phyloP scores from a whole-genome alignment of 2,888 invertebrate genomes.

The Pandemis corylana region DNA sequence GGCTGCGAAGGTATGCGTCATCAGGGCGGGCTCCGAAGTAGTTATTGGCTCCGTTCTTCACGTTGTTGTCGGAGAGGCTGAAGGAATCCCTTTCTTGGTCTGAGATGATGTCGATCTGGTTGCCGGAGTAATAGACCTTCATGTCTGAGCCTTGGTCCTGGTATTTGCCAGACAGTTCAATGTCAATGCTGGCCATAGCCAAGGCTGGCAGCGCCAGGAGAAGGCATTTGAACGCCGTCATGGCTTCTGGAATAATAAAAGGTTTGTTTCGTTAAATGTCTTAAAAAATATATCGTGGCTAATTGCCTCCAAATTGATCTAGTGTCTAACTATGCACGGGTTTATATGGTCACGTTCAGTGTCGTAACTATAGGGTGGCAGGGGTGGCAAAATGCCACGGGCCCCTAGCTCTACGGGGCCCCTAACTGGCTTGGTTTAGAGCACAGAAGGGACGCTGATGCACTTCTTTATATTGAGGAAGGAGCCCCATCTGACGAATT shows the following conservation, averaged over 20 bases:
- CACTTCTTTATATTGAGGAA: too few relatives aligned
- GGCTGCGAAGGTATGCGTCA: slow-evolving; percentile 54
- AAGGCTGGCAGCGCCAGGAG: slow-evolving; percentile 25
- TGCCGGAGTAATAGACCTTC: slow-evolving; percentile 47
- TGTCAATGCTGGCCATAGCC: slow-evolving; percentile 23
- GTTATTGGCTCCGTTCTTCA: slow-evolving; percentile 50
- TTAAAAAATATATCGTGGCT: too few relatives aligned
- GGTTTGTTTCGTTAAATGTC: not conserved
- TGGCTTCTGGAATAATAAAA: slow-evolving; percentile 16
- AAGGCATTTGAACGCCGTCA: slow-evolving; percentile 27
- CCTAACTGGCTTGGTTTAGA: too few relatives aligned
- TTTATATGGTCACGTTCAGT: too few relatives aligned
- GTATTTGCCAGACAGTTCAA: slow-evolving; percentile 20
- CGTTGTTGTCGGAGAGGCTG: slow-evolving; percentile 50
- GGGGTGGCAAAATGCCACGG: too few relatives aligned
- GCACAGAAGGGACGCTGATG: too few relatives aligned
- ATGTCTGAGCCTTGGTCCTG: slow-evolving; percentile 4
- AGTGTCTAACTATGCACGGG: too few relatives aligned
- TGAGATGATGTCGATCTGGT: slow-evolving; percentile 49
- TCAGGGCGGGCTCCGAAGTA: slow-evolving; percentile 54
- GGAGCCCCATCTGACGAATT: too few relatives aligned
- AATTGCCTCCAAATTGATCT: too few relatives aligned
- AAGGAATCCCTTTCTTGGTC: slow-evolving; percentile 55
- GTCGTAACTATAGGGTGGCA: too few relatives aligned
- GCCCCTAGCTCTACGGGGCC: too few relatives aligned